These are phyloP conservation scores for Eremophila alpestris DNA, from an alignment of 2,797 vertebrate species.

Conservation along the genomic window DNA sequence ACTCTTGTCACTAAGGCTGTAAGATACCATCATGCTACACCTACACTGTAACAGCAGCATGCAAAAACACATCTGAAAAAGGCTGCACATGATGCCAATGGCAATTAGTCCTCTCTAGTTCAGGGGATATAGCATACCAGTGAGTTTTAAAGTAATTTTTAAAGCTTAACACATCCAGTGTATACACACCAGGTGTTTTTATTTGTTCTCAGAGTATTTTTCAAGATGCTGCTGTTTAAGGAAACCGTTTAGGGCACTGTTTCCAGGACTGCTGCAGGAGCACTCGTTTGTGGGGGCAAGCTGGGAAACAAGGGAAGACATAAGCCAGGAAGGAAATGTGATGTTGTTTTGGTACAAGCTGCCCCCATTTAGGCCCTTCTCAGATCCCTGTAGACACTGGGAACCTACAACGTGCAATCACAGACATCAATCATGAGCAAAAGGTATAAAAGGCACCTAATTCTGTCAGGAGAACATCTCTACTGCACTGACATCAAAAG, in stretches of 20 bases:
- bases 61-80: not conserved
- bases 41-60: not conserved
- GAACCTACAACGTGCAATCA: slow-evolving; percentile 21
- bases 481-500: slow-evolving; percentile 44
- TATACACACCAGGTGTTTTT: not conserved
- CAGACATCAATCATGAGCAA: slow-evolving; percentile 18
- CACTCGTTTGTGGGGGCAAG: not conserved
- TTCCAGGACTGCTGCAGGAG: not conserved
- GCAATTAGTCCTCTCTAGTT: not conserved
- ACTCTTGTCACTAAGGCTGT: not conserved
- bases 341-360: not conserved
- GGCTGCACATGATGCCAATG: not conserved
- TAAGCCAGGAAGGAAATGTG: not conserved
- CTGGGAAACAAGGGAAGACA: not conserved
- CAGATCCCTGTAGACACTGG: not conserved
- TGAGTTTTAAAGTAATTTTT: not conserved
- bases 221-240: not conserved
- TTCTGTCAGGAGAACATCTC: slow-evolving; percentile 53
- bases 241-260: not conserved
- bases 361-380: slow-evolving; percentile 21
- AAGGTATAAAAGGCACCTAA: slow-evolving; percentile 50
- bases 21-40: not conserved
- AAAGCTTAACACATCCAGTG: not conserved
- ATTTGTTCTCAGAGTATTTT: not conserved
- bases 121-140: not conserved